A percentile compares a stretch with the other conserved stretches of the same genome.
Conservation (phyloP, 2,113 vertebrate genomes). For the Myxocyprinus asiaticus region DNA sequence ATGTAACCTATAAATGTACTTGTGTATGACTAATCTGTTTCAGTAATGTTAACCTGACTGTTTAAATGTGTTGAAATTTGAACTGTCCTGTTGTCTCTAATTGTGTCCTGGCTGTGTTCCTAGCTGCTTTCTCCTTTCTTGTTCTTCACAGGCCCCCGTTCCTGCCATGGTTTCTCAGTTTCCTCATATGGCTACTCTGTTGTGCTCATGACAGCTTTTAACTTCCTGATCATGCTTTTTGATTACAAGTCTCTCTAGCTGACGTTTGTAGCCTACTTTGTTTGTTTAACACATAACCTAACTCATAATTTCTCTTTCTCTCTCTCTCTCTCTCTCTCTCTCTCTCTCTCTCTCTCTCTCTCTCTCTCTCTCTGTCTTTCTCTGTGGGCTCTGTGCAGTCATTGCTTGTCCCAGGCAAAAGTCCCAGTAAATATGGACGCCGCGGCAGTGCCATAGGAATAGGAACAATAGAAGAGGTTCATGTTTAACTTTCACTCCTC, state of each 20-base stretch:
- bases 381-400: slow-evolving; percentile 76
- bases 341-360: slow-evolving; percentile 54
- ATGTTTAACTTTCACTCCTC: slow-evolving; percentile 72
- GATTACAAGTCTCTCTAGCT: slow-evolving; percentile 20
- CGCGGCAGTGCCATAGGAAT: slow-evolving; percentile 99
- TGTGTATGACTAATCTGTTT: slow-evolving; percentile 20
- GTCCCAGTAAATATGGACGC: slow-evolving; percentile 91
- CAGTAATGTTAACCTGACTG: slow-evolving; percentile 16
- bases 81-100: slow-evolving; percentile 39
- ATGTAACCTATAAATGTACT: neutral
- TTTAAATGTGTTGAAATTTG: neutral
- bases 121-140: slow-evolving; percentile 40
- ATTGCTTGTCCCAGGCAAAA: slow-evolving; percentile 97
- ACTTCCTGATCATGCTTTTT: slow-evolving; percentile 36
- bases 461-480: slow-evolving; percentile 99
- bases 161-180: slow-evolving; percentile 33
- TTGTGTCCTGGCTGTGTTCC: slow-evolving; percentile 38
- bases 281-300: slow-evolving; percentile 63
- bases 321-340: too few relatives aligned
- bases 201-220: slow-evolving; percentile 33
- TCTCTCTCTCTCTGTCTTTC: slow-evolving; percentile 35
- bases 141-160: slow-evolving; percentile 48
- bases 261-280: slow-evolving; percentile 46
- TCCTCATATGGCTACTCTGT: slow-evolving; percentile 27
- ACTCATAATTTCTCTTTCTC: slow-evolving; percentile 61